A percentile compares a stretch with the other conserved stretches of the same genome.
Conservation (phyloP, 1,140 invertebrate genomes). For the Parasteatoda tepidariorum region DNA sequence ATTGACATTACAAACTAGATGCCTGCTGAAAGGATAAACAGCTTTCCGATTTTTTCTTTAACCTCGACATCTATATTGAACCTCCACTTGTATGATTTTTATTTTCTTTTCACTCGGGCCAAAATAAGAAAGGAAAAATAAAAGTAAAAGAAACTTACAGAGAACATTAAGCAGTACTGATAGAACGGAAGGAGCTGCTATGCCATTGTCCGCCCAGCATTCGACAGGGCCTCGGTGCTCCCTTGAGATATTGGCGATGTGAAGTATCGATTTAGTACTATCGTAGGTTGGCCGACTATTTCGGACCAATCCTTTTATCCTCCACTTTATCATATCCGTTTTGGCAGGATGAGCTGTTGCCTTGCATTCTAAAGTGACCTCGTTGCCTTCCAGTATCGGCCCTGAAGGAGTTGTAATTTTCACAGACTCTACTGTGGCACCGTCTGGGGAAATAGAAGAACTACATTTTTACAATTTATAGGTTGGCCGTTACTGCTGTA, state of each 20-base stretch:
- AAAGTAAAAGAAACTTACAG: slow-evolving; percentile 6
- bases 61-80: too few relatives aligned
- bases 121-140: too few relatives aligned
- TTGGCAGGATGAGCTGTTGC: slow-evolving; percentile 88
- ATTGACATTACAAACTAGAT: too few relatives aligned
- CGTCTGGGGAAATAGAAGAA: slow-evolving; percentile 24
- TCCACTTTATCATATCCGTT: slow-evolving; percentile 89
- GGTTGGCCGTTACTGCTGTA: too few relatives aligned
- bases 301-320: slow-evolving; percentile 29
- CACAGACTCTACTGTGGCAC: slow-evolving; percentile 45
- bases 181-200: slow-evolving; percentile 72
- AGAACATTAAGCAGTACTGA: slow-evolving; percentile 41
- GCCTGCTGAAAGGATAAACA: too few relatives aligned
- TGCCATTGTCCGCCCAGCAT: slow-evolving; percentile 93
- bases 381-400: slow-evolving; percentile 72
- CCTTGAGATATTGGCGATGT: slow-evolving; percentile 74
- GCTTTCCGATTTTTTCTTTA: too few relatives aligned
- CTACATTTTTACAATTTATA: too few relatives aligned
- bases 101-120: too few relatives aligned
- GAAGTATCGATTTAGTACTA: slow-evolving; percentile 38
- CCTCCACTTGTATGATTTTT: too few relatives aligned
- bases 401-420: slow-evolving; percentile 40
- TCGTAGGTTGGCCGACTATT: slow-evolving; percentile 3
- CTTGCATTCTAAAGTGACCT: slow-evolving; percentile 87
- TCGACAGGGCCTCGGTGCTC: slow-evolving; percentile 90